phyloP scores from a whole-genome alignment of 2,797 vertebrate species.

The Neomorphus geoffroyi region DNA sequence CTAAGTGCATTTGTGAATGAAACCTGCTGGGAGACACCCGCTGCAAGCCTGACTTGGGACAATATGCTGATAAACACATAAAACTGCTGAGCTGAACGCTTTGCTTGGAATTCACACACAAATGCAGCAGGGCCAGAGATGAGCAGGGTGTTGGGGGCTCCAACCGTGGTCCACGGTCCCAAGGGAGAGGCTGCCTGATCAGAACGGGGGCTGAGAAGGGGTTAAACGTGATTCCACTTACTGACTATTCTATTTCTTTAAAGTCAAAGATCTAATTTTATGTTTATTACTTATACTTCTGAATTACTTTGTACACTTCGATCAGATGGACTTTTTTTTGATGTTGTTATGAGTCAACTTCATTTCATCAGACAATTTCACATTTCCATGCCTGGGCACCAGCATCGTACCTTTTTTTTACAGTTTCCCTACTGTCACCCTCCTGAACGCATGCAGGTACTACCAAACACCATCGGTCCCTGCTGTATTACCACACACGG shows the following conservation, averaged over 20 bases:
- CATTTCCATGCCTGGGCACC: neutral
- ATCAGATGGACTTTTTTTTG: neutral
- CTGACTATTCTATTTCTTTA: neutral
- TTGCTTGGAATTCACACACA: neutral
- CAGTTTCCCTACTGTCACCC: rapidly evolving
- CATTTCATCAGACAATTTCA: neutral
- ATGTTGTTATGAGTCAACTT: neutral
- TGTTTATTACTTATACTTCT: neutral
- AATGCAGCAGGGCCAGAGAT: neutral
- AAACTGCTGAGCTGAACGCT: rapidly evolving
- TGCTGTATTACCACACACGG: too few relatives aligned
- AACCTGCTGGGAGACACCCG: neutral
- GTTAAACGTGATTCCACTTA: neutral
- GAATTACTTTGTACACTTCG: neutral
- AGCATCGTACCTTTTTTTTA: rapidly evolving
- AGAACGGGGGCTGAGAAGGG: neutral
- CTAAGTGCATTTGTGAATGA: neutral
- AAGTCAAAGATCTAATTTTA: neutral
- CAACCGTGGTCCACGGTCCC: neutral
- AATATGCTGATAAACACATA: rapidly evolving
- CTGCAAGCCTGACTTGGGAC: neutral
- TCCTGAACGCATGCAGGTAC: neutral
- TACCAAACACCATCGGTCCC: neutral
- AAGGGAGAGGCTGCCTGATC: too few relatives aligned
- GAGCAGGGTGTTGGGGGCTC: neutral